phyloP scores from a whole-genome alignment of 2,113 vertebrate genomes.

The Silurus meridionalis region DNA sequence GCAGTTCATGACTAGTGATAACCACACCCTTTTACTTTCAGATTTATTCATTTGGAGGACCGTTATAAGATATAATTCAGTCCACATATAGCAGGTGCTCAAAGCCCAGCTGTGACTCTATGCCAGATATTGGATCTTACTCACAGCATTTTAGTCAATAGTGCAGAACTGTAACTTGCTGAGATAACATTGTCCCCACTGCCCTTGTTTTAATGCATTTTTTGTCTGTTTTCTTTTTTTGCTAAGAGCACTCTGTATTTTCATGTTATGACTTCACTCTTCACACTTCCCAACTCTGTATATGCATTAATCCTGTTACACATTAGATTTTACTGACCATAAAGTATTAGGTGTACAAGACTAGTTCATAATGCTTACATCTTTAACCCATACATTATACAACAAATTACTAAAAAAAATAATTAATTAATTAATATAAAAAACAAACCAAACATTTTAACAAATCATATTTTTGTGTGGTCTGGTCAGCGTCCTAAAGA shows the following conservation, averaged over 20 bases:
- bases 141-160: slow-evolving; percentile 14
- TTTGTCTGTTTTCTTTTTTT: neutral
- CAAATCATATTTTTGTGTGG: neutral
- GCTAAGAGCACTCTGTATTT: neutral
- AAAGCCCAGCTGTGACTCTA: neutral
- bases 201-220: neutral
- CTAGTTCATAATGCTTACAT: neutral
- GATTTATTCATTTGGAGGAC: neutral
- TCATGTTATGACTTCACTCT: neutral
- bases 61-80: neutral
- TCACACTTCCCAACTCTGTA: neutral
- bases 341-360: neutral
- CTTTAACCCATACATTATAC: neutral
- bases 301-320: neutral
- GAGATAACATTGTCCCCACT: slow-evolving; percentile 5
- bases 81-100: neutral
- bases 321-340: neutral
- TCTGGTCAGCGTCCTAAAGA: neutral
- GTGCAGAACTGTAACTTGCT: neutral
- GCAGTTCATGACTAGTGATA: neutral
- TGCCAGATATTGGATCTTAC: neutral
- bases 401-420: neutral
- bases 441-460: neutral
- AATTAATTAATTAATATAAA: neutral
- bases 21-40: neutral